A percentile compares a stretch with the other conserved stretches of the same genome.
phyloP scores from a whole-genome alignment of 2,797 vertebrate genomes.

The Liasis olivaceus region DNA sequence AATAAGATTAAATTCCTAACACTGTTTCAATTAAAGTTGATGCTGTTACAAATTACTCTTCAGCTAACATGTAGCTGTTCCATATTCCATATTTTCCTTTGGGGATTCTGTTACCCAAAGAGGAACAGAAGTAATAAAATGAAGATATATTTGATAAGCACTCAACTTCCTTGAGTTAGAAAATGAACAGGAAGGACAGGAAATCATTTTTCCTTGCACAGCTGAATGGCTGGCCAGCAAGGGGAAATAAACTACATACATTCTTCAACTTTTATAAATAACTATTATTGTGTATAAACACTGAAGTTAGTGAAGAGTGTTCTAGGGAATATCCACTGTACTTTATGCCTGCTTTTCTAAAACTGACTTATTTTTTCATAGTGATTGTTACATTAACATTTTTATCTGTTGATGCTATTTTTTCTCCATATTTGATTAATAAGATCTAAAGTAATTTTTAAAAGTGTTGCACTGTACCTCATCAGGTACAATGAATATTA shows the following conservation, averaged over 20 bases:
- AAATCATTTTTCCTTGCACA: background rate
- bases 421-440: background rate
- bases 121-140: background rate
- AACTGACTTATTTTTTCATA: background rate
- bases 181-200: background rate
- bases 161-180: background rate
- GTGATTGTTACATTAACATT: background rate
- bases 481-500: background rate
- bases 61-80: background rate
- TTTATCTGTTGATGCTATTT: background rate
- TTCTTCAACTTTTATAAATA: background rate
- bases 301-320: background rate
- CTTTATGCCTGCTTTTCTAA: background rate
- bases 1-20: background rate
- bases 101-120: too few relatives aligned
- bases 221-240: background rate
- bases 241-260: background rate
- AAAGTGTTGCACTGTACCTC: background rate
- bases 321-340: background rate
- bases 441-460: background rate
- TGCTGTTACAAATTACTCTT: background rate
- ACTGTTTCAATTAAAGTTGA: background rate
- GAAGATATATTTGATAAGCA: background rate
- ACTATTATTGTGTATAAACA: background rate
- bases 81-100: background rate